phyloP scores from a whole-genome alignment of 2,797 vertebrate genomes.

The Clamator glandarius region DNA sequence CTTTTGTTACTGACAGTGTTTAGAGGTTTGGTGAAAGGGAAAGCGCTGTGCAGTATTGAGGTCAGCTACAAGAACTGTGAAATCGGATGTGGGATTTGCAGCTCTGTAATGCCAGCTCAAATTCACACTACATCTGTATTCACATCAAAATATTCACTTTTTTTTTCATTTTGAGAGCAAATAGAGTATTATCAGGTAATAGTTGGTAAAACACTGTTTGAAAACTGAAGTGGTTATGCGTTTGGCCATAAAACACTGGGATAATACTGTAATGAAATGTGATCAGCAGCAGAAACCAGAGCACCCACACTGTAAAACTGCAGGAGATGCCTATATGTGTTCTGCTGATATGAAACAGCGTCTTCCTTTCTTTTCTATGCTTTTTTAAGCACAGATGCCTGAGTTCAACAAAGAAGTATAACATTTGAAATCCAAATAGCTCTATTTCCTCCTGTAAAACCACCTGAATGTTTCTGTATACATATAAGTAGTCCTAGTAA shows the following conservation, averaged over 20 bases:
- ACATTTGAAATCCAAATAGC: neutral
- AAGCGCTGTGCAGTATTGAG: conserved; percentile 19
- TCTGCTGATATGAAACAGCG: neutral
- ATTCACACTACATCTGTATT: neutral
- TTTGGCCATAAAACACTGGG: neutral
- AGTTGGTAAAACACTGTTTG: neutral
- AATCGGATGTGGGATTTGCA: neutral
- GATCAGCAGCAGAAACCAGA: neutral
- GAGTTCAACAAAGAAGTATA: neutral
- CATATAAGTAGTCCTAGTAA: neutral
- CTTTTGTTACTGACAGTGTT: neutral
- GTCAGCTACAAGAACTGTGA: conserved; percentile 14
- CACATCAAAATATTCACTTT: neutral
- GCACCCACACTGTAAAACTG: neutral
- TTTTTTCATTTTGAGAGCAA: neutral
- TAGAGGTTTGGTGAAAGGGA: neutral
- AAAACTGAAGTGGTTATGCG: neutral
- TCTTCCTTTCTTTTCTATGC: neutral
- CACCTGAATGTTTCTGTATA: neutral
- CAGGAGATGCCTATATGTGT: neutral
- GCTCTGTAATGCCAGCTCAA: neutral
- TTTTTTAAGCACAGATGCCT: neutral
- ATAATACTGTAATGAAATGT: neutral
- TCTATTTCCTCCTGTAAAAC: neutral
- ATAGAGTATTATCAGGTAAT: neutral